phyloP scores from a whole-genome alignment of 35 echinoderm and acorn worm species.

The Ophioderma brevispina region DNA sequence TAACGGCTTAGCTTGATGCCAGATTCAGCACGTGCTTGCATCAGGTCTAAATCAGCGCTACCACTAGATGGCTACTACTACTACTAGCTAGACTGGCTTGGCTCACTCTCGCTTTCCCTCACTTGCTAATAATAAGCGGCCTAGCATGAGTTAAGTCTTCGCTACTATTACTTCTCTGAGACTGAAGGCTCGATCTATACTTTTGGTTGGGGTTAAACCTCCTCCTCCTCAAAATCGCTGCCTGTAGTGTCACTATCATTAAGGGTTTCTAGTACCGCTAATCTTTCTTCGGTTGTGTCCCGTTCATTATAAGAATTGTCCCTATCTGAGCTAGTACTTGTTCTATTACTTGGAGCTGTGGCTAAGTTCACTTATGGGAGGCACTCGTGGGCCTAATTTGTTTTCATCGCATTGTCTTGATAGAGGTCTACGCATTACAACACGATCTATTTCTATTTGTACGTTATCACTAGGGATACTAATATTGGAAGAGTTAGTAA shows the following conservation, averaged over 20 bases:
- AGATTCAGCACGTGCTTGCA: constrained; percentile 21
- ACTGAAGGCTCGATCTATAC: background rate
- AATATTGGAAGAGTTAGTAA: constrained; percentile 40
- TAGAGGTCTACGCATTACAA: background rate
- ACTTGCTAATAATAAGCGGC: background rate
- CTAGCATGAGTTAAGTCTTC: background rate
- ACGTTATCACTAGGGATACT: constrained; percentile 53
- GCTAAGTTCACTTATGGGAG: background rate
- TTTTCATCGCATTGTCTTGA: background rate
- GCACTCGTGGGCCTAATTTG: background rate
- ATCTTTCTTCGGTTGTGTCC: background rate
- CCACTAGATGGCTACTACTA: constrained; percentile 41
- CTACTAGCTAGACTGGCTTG: background rate
- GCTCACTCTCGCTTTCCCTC: no score
- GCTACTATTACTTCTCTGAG: background rate
- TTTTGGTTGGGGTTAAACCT: background rate
- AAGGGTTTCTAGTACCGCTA: background rate
- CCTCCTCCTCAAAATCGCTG: constrained; percentile 3
- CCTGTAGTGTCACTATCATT: background rate
- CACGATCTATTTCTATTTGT: constrained; percentile 49
- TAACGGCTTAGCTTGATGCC: constrained; percentile 44
- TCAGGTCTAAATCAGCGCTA: constrained; percentile 23
- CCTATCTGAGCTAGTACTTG: background rate
- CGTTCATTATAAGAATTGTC: background rate
- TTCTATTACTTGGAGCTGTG: constrained; percentile 3